Evolutionary conservation across 2,797 vertebrate genomes (phyloP), one percentile per base, ranked within the genome.

Genomic region (Buceros bicornis): DNA sequence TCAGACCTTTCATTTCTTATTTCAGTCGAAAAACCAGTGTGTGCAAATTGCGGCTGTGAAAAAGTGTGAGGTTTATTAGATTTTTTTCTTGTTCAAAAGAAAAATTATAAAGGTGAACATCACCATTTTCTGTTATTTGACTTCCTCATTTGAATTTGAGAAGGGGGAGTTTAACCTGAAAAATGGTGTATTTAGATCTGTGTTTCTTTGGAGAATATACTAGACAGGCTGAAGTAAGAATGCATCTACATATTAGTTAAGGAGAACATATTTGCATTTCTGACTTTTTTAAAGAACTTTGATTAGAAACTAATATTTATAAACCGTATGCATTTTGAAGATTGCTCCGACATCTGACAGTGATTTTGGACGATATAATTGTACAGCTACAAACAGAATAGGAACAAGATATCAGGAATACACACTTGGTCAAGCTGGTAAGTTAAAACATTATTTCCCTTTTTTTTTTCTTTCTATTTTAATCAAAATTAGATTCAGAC

Each of bases 341-440:
- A 99, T 99, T 96, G 99, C 99, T 58, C 99, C 99, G 2, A 99
- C 99, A 97, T 99, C 99, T 28, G 99, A 99, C 92, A 98, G 98
- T 93, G 99, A 99, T 97, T 99, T 99, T 71, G 99, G 99, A 62
- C 98, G 98, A 28, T 99, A 99, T 96, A 99, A 99, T 96, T 99
- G 99, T 96, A 99, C 99, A 45, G 99, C 99, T 57, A 98, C 99
- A 76, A 99, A 99, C 97, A 99, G 98, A 97, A 99, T 99, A 57
- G 99, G 99, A 48, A 98, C 99, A 79, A 98, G 99, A 86, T 99
- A 98, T 97, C 99, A 99, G 96, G 99, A 99, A 96, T 99, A 99
- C 95, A 99, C 99, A 58, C 98, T 99, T 97, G 99, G 98, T 66
- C 98, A 99, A 97, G 99, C 99, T 97, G 99, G 99, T 99, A 98